These are phyloP conservation scores for Astreopora myriophthalma DNA, from an alignment of 64 coral and sea anemone species.

Conservation along the genomic window DNA sequence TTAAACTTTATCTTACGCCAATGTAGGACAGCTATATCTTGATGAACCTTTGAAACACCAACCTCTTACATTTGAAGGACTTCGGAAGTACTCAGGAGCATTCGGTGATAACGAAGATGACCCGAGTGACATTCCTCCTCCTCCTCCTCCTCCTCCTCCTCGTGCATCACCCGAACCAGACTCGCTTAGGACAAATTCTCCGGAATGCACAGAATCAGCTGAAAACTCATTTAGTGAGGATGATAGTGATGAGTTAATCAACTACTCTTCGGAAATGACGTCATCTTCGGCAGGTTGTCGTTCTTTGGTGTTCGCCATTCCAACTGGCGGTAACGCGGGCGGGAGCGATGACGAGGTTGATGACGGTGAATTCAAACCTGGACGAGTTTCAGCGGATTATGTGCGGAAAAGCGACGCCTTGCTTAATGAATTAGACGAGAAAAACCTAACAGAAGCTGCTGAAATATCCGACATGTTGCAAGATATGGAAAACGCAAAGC, in stretches of 20 bases:
- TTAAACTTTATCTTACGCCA: background rate
- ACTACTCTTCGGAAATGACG: slow-evolving; percentile 1
- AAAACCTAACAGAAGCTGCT: slow-evolving; percentile 34
- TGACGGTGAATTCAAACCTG: background rate
- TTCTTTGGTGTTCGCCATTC: slow-evolving; percentile 52
- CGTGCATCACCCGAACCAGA: slow-evolving; percentile 46
- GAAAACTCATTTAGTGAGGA: background rate
- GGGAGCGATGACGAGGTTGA: slow-evolving; percentile 34
- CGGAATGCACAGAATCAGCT: background rate
- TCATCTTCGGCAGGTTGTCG: slow-evolving; percentile 34
- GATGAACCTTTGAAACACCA: slow-evolving; percentile 21
- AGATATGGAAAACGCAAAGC: slow-evolving; percentile 23
- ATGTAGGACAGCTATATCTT: slow-evolving; percentile 12
- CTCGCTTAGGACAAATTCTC: background rate
- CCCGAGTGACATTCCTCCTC: background rate
- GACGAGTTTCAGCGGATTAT: slow-evolving; percentile 60
- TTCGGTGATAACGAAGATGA: slow-evolving; percentile 30
- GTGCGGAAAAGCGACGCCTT: slow-evolving; percentile 41
- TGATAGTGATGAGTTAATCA: slow-evolving; percentile 6
- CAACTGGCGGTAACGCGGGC: slow-evolving; percentile 13
- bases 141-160: slow-evolving; percentile 52
- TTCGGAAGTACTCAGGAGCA: slow-evolving; percentile 61
- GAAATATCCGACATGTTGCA: slow-evolving; percentile 60
- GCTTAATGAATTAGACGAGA: slow-evolving; percentile 29
- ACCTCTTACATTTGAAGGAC: background rate